These are phyloP conservation scores for Hippotragus niger DNA, from an alignment of 2,113 vertebrate genomes.

Conservation along the genomic window DNA sequence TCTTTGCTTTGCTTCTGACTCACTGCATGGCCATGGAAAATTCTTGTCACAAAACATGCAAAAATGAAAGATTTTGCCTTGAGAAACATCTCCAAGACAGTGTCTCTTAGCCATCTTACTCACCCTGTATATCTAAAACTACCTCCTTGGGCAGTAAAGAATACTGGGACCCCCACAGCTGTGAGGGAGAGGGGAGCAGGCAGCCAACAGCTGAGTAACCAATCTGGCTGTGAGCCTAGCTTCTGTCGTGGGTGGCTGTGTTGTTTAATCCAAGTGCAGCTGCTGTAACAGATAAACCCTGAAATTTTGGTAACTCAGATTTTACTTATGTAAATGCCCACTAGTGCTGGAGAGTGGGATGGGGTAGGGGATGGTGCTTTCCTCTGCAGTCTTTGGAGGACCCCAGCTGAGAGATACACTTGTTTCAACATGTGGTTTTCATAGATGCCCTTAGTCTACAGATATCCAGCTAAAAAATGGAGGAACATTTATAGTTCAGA, in stretches of 20 bases:
- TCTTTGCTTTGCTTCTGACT: slow-evolving; percentile 50
- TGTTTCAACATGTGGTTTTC: background rate
- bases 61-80: slow-evolving; percentile 33
- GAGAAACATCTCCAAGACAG: slow-evolving; percentile 4
- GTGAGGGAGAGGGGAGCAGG: background rate
- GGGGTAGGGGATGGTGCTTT: background rate
- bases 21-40: slow-evolving; percentile 38
- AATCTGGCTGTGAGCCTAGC: background rate
- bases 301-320: background rate
- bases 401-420: background rate
- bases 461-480: background rate
- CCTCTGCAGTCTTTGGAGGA: background rate
- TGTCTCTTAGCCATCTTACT: background rate
- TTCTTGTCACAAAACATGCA: slow-evolving; percentile 36
- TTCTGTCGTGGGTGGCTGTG: background rate
- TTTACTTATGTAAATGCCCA: background rate
- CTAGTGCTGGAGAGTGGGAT: background rate
- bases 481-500: background rate
- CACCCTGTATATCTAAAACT: background rate
- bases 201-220: background rate
- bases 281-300: slow-evolving; percentile 23
- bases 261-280: background rate
- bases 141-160: background rate
- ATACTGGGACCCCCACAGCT: background rate
- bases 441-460: background rate